Percentiles rank a stretch among this genome's conserved stretches.
Conservation (phyloP, 2,113 vertebrate species). For the Tachuris rubrigastra region DNA sequence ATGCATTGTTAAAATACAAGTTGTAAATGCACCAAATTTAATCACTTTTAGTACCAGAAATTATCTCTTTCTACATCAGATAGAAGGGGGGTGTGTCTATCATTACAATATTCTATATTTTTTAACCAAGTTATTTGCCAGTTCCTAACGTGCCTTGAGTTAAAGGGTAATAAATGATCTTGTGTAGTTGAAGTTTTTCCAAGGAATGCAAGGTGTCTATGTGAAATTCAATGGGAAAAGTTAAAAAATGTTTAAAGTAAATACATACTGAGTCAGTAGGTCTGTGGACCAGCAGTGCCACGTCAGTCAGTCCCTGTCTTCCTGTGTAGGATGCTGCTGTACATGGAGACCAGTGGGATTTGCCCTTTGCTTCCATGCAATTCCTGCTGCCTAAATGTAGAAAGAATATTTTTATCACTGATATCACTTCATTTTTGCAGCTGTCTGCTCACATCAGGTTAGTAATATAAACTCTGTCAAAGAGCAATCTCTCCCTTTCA, state of each 20-base stretch:
- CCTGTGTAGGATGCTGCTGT: background rate
- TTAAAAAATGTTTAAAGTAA: background rate
- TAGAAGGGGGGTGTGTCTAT: background rate
- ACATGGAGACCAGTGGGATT: background rate
- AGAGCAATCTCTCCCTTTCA: background rate
- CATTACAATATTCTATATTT: background rate
- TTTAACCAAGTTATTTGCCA: background rate
- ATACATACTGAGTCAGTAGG: rapidly evolving
- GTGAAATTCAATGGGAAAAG: background rate
- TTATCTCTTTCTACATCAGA: constrained; percentile 12
- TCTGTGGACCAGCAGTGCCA: background rate
- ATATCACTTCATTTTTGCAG: constrained; percentile 44
- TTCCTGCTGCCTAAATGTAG: background rate
- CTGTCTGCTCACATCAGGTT: constrained; percentile 23
- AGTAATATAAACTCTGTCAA: constrained; percentile 35
- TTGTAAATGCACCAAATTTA: constrained; percentile 62
- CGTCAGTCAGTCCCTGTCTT: background rate
- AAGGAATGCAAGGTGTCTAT: background rate
- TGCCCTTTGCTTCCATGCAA: background rate
- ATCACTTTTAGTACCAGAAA: constrained; percentile 54
- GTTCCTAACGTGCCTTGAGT: background rate
- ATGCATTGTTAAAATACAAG: constrained; percentile 60
- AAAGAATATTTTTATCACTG: constrained; percentile 46
- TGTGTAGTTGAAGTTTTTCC: background rate
- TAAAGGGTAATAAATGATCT: background rate